Conservation (phyloP, 2,888 invertebrate genomes). For the Hoplodrina blanda region DNA sequence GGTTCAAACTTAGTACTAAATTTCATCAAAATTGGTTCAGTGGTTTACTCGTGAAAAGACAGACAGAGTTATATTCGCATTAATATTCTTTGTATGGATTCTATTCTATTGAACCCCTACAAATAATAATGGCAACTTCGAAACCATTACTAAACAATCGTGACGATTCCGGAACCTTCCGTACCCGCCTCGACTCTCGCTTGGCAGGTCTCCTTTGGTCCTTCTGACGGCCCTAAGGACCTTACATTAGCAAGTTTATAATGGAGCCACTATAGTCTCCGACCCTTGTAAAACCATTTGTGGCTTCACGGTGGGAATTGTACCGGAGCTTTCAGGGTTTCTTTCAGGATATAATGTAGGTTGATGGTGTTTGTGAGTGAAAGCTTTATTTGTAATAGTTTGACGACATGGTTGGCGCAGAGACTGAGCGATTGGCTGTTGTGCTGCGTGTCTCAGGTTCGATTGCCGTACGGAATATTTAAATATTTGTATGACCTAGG, state of each 20-base stretch:
- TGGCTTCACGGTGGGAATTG: constrained; percentile 22
- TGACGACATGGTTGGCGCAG: no score
- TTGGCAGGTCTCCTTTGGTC: constrained; percentile 41
- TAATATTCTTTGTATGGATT: no score
- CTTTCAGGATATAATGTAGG: constrained; percentile 34
- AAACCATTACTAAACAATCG: background rate
- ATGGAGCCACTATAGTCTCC: constrained; percentile 43
- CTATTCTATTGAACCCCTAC: background rate
- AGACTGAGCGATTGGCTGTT: no score
- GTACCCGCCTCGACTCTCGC: background rate
- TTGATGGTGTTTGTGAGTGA: background rate
- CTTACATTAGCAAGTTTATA: constrained; percentile 58
- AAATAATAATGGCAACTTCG: background rate
- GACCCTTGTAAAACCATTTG: constrained; percentile 52
- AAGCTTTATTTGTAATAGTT: background rate
- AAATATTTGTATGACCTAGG: no score
- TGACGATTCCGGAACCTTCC: background rate
- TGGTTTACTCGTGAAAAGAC: no score
- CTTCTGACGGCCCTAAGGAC: constrained; percentile 29
- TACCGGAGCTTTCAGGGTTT: constrained; percentile 36
- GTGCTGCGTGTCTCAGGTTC: no score
- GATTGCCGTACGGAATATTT: no score
- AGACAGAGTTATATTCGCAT: no score
- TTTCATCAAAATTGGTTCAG: no score
- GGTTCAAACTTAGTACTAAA: no score